phyloP scores from a whole-genome alignment of 2,113 vertebrate genomes.

The Megaceryle maxima region DNA sequence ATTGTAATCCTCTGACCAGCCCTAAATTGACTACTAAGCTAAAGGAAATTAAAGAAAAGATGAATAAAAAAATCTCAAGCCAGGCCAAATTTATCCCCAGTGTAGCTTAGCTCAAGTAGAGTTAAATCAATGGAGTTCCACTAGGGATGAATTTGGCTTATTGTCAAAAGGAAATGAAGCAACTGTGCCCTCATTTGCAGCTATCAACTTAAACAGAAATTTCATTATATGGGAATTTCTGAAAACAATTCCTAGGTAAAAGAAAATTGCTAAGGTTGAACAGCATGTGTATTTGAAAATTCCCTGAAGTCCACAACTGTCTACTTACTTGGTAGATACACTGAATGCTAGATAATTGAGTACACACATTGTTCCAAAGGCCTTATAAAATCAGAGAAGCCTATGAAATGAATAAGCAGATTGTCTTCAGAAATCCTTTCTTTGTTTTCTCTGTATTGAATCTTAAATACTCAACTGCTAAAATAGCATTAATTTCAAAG shows the following conservation, averaged over 20 bases:
- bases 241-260: slow-evolving; percentile 66
- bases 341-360: slow-evolving; percentile 14
- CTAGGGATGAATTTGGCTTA: slow-evolving; percentile 66
- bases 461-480: neutral
- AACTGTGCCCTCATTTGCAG: slow-evolving; percentile 67
- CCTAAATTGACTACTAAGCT: slow-evolving; percentile 58
- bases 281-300: slow-evolving; percentile 39
- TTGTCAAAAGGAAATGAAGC: slow-evolving; percentile 71
- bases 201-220: slow-evolving; percentile 68
- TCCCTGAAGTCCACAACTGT: slow-evolving; percentile 47
- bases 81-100: slow-evolving; percentile 64
- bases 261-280: slow-evolving; percentile 59
- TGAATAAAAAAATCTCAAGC: slow-evolving; percentile 55
- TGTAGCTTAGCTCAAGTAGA: slow-evolving; percentile 56
- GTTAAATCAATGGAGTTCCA: slow-evolving; percentile 63
- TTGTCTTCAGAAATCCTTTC: neutral
- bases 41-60: slow-evolving; percentile 70
- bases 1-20: slow-evolving; percentile 59
- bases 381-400: slow-evolving; percentile 21
- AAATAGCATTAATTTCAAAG: neutral
- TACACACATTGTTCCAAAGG: neutral
- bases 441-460: neutral
- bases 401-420: slow-evolving; percentile 3
- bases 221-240: slow-evolving; percentile 69
- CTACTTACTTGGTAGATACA: slow-evolving; percentile 34